Evolutionary conservation across 1,140 invertebrate species (phyloP), one percentile per base, ranked within the genome.

Genomic region (Homarus americanus): DNA sequence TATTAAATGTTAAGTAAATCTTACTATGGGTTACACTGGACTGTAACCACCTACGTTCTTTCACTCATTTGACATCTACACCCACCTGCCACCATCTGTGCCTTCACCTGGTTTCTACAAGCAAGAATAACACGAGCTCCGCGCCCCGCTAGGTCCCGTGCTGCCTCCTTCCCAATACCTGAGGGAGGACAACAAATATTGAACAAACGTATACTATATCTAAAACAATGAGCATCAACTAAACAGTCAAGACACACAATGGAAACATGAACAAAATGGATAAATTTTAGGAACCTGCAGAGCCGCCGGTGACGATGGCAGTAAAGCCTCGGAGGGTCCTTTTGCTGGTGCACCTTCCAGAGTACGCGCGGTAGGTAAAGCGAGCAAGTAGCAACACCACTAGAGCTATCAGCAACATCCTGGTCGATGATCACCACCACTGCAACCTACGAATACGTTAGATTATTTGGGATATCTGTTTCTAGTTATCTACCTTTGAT

Each of bases 41-140:
- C n/a, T n/a, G n/a, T n/a, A n/a, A n/a, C n/a, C n/a, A n/a, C n/a
- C n/a, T n/a, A n/a, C n/a, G n/a, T n/a, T n/a, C 44, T 7, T 49
- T 49, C 12, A 15, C 44, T 15, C 44, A 49, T 15, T 15, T 49
- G 44, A 7, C 44, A 49, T n/a, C 12, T 49, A n/a, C 24, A 17
- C 85, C 75, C 72, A 87, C 85, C 85, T 20, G 75, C 85, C 4
- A 87, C 85, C 53, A 24, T 75, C 63, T 93, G 82, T 10, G 93
- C 95, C 91, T 94, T 94, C 38, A 92, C 73, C 17, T 93, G 34
- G 93, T 95, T 94, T 73, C 95, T 93, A 93, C 95, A 95, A 5
- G 95, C 95, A 49, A 96, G 79, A 76, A 96, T 95, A 2, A 96
- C 94, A 49, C 93, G 93, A 15, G 95, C 95, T 38, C 94, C 93